Evolutionary conservation across 1,140 invertebrate species (phyloP).

Genomic region (Phymastichus coffea): DNA sequence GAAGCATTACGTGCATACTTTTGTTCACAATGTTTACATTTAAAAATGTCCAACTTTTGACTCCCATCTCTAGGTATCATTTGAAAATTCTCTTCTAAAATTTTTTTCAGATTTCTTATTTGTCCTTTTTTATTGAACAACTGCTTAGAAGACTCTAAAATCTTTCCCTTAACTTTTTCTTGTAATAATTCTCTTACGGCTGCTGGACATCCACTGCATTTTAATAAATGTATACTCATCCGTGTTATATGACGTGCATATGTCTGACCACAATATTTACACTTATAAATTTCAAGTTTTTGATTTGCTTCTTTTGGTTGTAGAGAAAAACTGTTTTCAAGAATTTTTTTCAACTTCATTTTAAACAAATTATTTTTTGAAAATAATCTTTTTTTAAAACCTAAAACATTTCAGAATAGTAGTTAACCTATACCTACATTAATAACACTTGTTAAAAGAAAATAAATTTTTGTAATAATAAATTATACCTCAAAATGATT

Average conservation of each 20-base stretch:
- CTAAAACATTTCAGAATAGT: conserved; percentile 1
- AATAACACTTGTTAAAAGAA: no score
- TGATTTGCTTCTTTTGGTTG: conserved; percentile 26
- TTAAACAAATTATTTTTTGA: not conserved
- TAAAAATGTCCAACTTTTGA: conserved; percentile 25
- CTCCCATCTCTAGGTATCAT: conserved; percentile 17
- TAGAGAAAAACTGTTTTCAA: conserved; percentile 19
- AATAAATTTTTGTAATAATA: no score
- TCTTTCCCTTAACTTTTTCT: conserved; percentile 25
- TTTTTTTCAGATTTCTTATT: conserved; percentile 26
- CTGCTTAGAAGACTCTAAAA: conserved; percentile 22
- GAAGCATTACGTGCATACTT: conserved; percentile 27
- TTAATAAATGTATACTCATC: conserved; percentile 27
- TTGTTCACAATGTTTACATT: conserved; percentile 30
- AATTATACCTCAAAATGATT: not conserved
- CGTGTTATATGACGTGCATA: conserved; percentile 27
- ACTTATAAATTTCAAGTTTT: conserved; percentile 29
- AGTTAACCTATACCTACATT: no score
- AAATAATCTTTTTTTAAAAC: not conserved
- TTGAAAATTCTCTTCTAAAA: conserved; percentile 24
- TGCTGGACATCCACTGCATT: conserved; percentile 22
- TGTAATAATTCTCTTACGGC: conserved; percentile 22
- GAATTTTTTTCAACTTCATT: conserved; percentile 29
- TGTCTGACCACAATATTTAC: conserved; percentile 24
- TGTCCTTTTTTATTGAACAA: conserved; percentile 27